Evolutionary conservation across 2,113 vertebrate species (phyloP), one percentile per base, ranked within the genome.

Genomic region (Podarcis cretensis): DNA sequence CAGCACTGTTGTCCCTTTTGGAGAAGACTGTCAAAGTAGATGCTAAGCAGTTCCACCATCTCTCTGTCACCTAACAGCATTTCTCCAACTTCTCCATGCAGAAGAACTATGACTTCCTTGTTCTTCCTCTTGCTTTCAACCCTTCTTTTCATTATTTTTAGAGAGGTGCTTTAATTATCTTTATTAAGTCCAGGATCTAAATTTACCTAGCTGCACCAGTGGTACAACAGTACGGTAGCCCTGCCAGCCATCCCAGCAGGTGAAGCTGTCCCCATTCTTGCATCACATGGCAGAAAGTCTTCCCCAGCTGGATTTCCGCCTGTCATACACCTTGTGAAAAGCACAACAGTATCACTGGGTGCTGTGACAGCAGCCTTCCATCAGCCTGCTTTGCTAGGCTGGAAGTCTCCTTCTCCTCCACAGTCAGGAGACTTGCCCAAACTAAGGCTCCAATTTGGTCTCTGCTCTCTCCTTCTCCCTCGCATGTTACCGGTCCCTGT

Each of bases 401-500:
- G 1, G n/a, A 9, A 27, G 1, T 37, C 6, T 25, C 20, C 10
- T 48, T 25, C 76, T 16, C 14, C 12, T 27, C 30, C 21, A 20
- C 14, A 43, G 10, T 37, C 14, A 0, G 37, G 2, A 69, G n/a
- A 3, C 54, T 9, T 66, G 20, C 32, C 1, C 90, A 89, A 57
- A 48, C 74, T 78, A 68, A 90, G 81, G 54, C 87, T 71, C 71
- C 86, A 37, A 13, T 54, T 68, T 40, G 78, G 89, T 82, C 87
- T 9, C 88, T 20, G n/a, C 23, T 23, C 73, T 89, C 57, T 83
- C 54, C 87, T 90, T 74, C 32, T 76, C 89, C 40, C 85, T 59
- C 30, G 0, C 57, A 35, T 27, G 21, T 87, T 66, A 86, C 81
- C 48, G 89, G 90, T 84, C 93, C 90, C 93, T 79, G 86, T 87